Conservation (phyloP, 2,113 vertebrate species). For the Nyctereutes procyonoides region DNA sequence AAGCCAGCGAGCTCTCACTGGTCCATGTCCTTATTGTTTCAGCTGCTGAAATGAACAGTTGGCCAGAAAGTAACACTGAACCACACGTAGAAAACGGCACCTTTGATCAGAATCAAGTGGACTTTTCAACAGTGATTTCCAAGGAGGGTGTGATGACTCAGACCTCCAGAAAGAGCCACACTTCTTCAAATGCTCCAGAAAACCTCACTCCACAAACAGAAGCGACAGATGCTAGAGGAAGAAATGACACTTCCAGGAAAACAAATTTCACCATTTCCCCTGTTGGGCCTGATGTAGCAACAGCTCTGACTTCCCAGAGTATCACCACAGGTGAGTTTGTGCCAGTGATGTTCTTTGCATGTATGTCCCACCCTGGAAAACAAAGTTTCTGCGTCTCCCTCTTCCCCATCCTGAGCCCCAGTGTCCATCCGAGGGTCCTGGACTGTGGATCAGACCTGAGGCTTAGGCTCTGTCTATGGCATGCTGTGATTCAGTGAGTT, state of each 20-base stretch:
- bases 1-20: not conserved
- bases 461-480: not conserved
- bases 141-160: constrained; percentile 80
- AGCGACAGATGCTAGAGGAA: not conserved
- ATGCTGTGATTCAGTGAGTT: not conserved
- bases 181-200: not conserved
- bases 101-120: constrained; percentile 77
- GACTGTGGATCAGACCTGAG: not conserved
- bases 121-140: constrained; percentile 83
- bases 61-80: not conserved
- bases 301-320: not conserved
- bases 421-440: not conserved
- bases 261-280: not conserved
- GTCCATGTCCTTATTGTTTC: constrained; percentile 50
- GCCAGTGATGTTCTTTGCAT: not conserved
- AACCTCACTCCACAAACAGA: not conserved
- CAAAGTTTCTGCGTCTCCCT: not conserved
- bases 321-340: constrained; percentile 70
- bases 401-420: not conserved
- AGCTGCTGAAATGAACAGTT: constrained; percentile 61
- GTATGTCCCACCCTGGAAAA: not conserved
- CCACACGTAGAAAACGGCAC: constrained; percentile 72
- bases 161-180: constrained; percentile 53
- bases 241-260: fast-evolving
- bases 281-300: fast-evolving